Evolutionary conservation across 2,888 invertebrate species (phyloP).

Genomic region (Coremacera marginata): DNA sequence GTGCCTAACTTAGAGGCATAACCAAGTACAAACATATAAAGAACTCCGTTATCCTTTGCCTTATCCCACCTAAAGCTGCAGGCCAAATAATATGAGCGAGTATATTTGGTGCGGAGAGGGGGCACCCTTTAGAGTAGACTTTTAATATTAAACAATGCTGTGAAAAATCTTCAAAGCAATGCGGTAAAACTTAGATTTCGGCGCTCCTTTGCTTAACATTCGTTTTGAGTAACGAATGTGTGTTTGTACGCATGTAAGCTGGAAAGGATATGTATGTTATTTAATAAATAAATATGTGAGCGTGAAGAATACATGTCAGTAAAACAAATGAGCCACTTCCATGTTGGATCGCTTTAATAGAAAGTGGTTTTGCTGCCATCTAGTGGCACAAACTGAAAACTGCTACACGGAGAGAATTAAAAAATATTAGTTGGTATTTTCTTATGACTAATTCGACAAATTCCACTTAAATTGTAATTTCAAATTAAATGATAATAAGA

Average conservation of each 20-base stretch:
- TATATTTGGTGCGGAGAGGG: background rate
- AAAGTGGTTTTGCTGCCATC: constrained; percentile 11
- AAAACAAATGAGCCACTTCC: constrained; percentile 5
- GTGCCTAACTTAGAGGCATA: background rate
- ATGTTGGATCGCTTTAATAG: background rate
- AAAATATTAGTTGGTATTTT: too few species aligned
- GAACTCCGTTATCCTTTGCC: background rate
- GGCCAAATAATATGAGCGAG: constrained; percentile 1
- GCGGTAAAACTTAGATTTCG: background rate
- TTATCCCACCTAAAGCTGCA: constrained; percentile 3
- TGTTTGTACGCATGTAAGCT: background rate
- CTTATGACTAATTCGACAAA: too few species aligned
- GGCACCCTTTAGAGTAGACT: background rate
- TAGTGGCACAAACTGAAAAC: constrained; percentile 1
- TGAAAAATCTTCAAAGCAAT: constrained; percentile 4
- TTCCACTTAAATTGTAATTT: too few species aligned
- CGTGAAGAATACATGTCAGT: background rate
- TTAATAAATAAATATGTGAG: background rate
- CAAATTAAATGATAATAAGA: too few species aligned
- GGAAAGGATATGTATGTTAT: background rate
- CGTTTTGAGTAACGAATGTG: background rate
- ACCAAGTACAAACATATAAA: background rate
- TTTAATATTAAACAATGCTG: constrained; percentile 30
- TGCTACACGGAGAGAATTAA: too few species aligned
- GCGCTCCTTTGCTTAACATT: background rate